Evolutionary conservation across 2,888 invertebrate species (phyloP), one percentile per base, ranked within the genome.

Genomic region (Stenodera caucasica): DNA sequence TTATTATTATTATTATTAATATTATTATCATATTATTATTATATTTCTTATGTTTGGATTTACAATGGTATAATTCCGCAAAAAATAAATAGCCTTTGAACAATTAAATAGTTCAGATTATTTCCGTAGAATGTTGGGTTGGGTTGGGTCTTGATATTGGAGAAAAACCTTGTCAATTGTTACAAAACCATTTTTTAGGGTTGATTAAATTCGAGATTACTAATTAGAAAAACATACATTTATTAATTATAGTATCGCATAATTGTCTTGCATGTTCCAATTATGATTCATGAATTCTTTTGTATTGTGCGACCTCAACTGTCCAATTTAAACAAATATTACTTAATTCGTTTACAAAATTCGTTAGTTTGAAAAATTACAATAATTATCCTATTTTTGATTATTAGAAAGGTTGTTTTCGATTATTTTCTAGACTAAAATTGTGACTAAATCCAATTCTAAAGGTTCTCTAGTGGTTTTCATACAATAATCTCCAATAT

Each of bases 71-170:
- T 18, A 52, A 15, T 33, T 49, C 53, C 32, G 18, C 56, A 63
- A 58, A 58, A 63, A 63, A 26, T 57, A 57, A 45, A 53, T 59
- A 59, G 57, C 57, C 58, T 52, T 32, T 57, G 57, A 56, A 59
- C 63, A 63, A 63, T 63, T 63, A 63, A 63, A 59, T 57, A 49
- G 40, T 53, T 45, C 56, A 59, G 59, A 63, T 63, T 59, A 59
- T 63, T 63, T 63, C 63, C 63, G 59, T 61, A 58, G 49, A 35
- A 55, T 61, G 30, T 33, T 52, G 63, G 63, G 63, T 63, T 59
- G 63, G 49, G 63, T 57, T 59, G n/a, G n/a, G n/a, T n/a, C 9
- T 40, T 1, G 12, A 45, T 18, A 45, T 45, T 9, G 9, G 18
- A 45, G 7, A 7, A 26, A 56, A 40, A 63, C 63, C 63, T 63